Base-by-base conservation (phyloP, 2,888 invertebrate species). In the Cistogaster globosa region DNA sequence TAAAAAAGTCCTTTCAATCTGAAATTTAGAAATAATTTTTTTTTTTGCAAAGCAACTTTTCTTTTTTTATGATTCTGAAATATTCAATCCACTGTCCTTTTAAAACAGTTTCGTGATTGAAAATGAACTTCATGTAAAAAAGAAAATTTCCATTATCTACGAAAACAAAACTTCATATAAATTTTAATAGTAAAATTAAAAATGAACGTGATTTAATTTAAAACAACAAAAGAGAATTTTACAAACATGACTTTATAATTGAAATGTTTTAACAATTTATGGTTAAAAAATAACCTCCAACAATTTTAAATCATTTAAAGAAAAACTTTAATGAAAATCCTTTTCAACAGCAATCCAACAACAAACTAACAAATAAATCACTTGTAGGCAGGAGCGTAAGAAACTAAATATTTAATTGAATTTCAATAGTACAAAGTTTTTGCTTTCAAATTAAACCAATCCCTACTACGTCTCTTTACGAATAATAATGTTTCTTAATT, bases 181-280 rank as follows among this genome's bases (percentile, higher is more conserved):
- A 77, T 67, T 65, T 36, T 67, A 58, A 58, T 58, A 22, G 7
- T 14, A 53, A 65, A 67, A 77, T 80, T 53, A 42, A 55, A 84
- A 80, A 74, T 79, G 75, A 82, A 82, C 78, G 85, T 85, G 85
- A 85, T 85, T 85, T 82, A 65, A 83, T 77, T 83, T 83, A 51
- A 82, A 67, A 22, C 60, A 58, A 71, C 53, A 67, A 72, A 48
- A 69, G 62, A 69, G 53, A 53, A 55, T 74, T 80, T 60, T 55
- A 62, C 38, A 75, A 82, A 79, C 75, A 82, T 78, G 85, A 75
- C 82, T 82, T 79, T 85, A 71, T 85, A 85, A 85, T 85, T 85
- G 85, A 85, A 82, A 82, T 85, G 82, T 82, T 85, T 85, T 45
- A 68, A 77, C 72, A 75, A 75, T 69, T 60, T 84, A 80, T 81